Percentiles rank a stretch among this genome's conserved stretches.
These are phyloP conservation scores for Danio albolineatus DNA, from an alignment of 2,797 vertebrate genomes.

Conservation along the genomic window DNA sequence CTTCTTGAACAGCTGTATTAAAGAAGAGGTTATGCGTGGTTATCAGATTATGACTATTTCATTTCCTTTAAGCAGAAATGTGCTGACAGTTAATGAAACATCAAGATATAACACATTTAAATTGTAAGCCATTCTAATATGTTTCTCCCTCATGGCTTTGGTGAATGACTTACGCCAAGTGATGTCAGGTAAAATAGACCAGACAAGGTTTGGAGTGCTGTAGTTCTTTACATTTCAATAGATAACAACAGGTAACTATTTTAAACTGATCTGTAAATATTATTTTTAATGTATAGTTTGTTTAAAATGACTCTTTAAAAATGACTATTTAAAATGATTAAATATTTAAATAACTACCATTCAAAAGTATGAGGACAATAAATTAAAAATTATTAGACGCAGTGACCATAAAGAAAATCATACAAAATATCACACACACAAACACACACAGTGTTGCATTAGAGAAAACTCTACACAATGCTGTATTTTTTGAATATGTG, in stretches of 20 bases:
- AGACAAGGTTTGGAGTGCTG: neutral
- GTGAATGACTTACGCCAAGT: neutral
- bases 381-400: too few species aligned
- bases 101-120: neutral
- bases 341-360: too few species aligned
- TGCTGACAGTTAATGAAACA: neutral
- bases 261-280: neutral
- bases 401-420: too few species aligned
- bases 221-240: neutral
- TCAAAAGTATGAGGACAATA: too few species aligned
- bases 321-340: too few species aligned
- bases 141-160: neutral
- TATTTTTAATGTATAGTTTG: neutral
- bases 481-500: too few species aligned
- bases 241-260: too few species aligned
- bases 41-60: slow-evolving; percentile 1
- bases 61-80: slow-evolving; percentile 9
- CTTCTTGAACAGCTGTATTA: slow-evolving; percentile 27
- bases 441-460: too few species aligned
- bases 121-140: neutral
- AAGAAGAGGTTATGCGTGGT: neutral
- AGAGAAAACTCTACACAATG: too few species aligned
- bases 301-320: neutral
- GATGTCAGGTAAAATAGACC: neutral
- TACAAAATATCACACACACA: too few species aligned